Percentiles rank a stretch among this genome's conserved stretches.
These are phyloP conservation scores for Macrochelys suwanniensis DNA, from an alignment of 2,797 vertebrate genomes.

Conservation along the genomic window DNA sequence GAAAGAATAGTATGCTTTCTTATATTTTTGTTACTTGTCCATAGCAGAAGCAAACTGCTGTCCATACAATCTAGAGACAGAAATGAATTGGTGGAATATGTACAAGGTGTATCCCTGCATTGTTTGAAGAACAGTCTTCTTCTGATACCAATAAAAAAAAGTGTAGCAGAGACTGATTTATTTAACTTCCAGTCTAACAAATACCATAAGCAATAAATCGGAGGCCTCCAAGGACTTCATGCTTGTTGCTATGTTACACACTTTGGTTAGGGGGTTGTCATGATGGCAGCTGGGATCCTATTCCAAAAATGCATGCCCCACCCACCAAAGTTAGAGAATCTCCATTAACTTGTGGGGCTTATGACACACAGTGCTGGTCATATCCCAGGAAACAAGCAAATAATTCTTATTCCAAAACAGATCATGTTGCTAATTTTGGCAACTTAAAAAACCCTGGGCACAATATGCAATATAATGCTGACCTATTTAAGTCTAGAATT, in stretches of 20 bases:
- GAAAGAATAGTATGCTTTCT: not conserved
- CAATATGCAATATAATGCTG: slow-evolving; percentile 9
- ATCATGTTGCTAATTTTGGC: slow-evolving; percentile 3
- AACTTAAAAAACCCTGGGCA: slow-evolving; percentile 36
- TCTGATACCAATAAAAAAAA: slow-evolving; percentile 12
- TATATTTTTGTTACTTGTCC: not conserved
- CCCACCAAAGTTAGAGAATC: not conserved
- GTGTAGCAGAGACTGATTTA: not conserved
- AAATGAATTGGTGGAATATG: not conserved
- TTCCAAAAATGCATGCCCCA: slow-evolving; percentile 12
- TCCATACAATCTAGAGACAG: slow-evolving; percentile 18
- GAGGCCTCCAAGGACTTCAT: not conserved
- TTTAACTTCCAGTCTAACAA: slow-evolving; percentile 25
- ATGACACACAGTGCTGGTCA: not conserved
- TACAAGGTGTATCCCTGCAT: not conserved
- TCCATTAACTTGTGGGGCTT: not conserved
- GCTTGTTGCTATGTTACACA: not conserved
- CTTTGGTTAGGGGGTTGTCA: slow-evolving; percentile 14
- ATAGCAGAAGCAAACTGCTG: not conserved
- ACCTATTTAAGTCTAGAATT: slow-evolving; percentile 45
- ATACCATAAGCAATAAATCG: not conserved
- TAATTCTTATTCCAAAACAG: not conserved
- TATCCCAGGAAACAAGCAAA: slow-evolving; percentile 19
- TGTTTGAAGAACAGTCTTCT: not conserved
- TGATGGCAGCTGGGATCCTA: slow-evolving; percentile 29